Percentiles rank a stretch among this genome's conserved stretches.
These are phyloP conservation scores for Linepithema humile DNA, from an alignment of 1,140 invertebrate genomes.

Conservation along the genomic window DNA sequence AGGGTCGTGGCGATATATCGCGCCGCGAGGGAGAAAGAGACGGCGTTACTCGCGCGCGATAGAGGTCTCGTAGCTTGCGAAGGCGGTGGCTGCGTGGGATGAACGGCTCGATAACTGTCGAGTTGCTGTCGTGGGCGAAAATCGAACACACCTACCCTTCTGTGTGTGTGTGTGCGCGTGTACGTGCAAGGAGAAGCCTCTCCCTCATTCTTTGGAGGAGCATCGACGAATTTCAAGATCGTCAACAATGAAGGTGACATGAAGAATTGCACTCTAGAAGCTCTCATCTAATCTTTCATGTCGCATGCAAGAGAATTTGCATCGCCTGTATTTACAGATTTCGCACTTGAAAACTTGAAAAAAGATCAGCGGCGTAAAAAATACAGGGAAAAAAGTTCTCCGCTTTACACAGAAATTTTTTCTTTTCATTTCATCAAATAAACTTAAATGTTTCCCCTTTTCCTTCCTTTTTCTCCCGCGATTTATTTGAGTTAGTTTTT, in stretches of 20 bases:
- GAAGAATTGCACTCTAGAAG: neutral
- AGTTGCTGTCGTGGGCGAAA: slow-evolving; percentile 54
- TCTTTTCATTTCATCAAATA: neutral
- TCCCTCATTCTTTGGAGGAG: neutral
- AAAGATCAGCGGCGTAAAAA: neutral
- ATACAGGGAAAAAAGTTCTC: neutral
- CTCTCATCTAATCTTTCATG: neutral
- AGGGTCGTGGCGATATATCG: neutral
- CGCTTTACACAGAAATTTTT: neutral
- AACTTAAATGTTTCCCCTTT: neutral
- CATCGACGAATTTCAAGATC: neutral
- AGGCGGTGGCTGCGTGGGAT: slow-evolving; percentile 70
- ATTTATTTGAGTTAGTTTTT: neutral
- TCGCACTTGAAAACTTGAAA: neutral
- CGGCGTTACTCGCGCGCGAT: slow-evolving; percentile 8
- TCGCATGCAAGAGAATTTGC: too few species aligned
- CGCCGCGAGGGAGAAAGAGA: neutral
- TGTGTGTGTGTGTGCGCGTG: neutral
- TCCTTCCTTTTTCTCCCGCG: neutral
- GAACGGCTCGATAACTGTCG: slow-evolving; percentile 74
- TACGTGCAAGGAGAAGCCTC: neutral
- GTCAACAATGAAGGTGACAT: neutral
- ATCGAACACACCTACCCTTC: slow-evolving; percentile 49
- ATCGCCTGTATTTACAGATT: neutral
- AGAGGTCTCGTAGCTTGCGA: slow-evolving; percentile 55